Evolutionary conservation across 2,888 invertebrate genomes (phyloP), one percentile per base, ranked within the genome.

Genomic region (Sisyra nigra): DNA sequence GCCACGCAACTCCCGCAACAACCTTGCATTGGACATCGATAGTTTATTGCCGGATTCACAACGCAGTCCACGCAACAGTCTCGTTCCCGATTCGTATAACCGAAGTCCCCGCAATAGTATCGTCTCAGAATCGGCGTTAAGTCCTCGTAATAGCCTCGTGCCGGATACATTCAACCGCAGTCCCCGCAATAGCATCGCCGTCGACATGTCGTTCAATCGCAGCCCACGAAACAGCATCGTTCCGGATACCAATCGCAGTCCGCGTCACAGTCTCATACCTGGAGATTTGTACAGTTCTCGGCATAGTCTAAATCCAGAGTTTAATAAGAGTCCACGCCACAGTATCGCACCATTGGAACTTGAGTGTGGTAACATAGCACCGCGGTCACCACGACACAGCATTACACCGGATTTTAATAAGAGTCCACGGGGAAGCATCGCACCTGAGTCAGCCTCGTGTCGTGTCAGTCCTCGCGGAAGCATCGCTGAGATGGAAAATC

Each of bases 221-320:
- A 72, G 74, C 17, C 72, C 76, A 0, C 58, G 76, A 47, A 71
- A 73, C 32, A 71, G 72, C 45, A 63, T 73, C 48, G 53, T 59
- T 15, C 60, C 60, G 6, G 59, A 59, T 45, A 71, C 48, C 17
- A 56, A 57, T 36, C 64, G 71, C 48, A 76, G 74, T 44, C 70
- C 76, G 0, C 65, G 78, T 41, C 74, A 75, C 52, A 76, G 76
- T 11, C 66, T 78, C 40, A 67, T 73, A 19, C 76, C 77, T 15
- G 78, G 76, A 38, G 61, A 60, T 38, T 60, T 58, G 44, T 54
- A 55, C 32, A 71, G 69, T 50, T 67, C 66, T 9, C 61, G 74
- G 48, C 71, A 71, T 48, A 71, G 67, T 45, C 57, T 74, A 42
- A 59, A 67, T 2, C 73, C 72, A 3, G 62, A 60, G 34, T 47